A percentile compares a stretch with the other conserved stretches of the same genome.
Conservation (phyloP, 2,888 invertebrate species). For the Agonum fuliginosum region DNA sequence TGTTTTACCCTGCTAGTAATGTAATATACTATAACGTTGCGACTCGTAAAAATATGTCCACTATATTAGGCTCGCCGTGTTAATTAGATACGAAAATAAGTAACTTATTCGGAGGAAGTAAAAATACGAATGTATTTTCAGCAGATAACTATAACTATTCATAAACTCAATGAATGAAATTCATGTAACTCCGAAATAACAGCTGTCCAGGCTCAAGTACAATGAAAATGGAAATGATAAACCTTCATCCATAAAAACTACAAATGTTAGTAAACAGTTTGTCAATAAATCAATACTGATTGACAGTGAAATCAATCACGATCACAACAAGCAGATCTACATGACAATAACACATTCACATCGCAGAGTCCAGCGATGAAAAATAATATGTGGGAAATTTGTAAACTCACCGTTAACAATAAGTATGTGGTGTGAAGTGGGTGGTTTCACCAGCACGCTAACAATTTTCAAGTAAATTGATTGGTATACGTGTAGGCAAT, state of each 20-base stretch:
- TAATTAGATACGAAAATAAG: too few relatives aligned
- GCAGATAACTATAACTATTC: too few relatives aligned
- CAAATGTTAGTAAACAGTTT: constrained; percentile 40
- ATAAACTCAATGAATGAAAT: background rate
- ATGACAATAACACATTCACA: constrained; percentile 38
- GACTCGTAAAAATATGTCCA: too few relatives aligned
- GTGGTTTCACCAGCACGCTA: background rate
- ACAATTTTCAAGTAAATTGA: constrained; percentile 10
- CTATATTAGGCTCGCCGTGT: too few relatives aligned
- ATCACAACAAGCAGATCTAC: constrained; percentile 15
- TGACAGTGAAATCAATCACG: constrained; percentile 34
- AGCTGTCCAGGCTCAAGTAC: background rate
- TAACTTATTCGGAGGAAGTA: too few relatives aligned
- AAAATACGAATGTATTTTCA: too few relatives aligned
- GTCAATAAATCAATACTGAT: constrained; percentile 38
- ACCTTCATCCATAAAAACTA: constrained; percentile 28
- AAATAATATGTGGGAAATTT: background rate
- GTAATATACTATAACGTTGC: too few relatives aligned
- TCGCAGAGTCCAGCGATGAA: background rate
- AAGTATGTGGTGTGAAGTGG: background rate
- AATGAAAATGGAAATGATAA: constrained; percentile 23
- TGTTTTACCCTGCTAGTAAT: too few relatives aligned
- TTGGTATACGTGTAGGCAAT: background rate
- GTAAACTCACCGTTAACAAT: background rate
- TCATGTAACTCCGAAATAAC: background rate